Base-by-base conservation (phyloP, 2,888 invertebrate species). In the Rhamphomyia laevipes region DNA sequence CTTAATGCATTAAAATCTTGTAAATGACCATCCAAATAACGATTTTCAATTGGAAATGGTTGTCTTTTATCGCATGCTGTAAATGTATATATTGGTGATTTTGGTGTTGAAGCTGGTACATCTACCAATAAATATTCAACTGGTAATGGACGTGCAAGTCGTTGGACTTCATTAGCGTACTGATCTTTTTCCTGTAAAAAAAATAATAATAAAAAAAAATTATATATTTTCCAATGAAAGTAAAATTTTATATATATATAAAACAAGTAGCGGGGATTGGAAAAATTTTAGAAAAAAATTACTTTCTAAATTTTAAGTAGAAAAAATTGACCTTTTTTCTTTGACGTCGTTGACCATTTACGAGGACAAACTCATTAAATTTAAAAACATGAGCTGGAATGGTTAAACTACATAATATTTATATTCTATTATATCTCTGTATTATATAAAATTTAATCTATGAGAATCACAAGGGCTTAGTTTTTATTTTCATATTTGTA, bases 81-180 rank as follows among this genome's bases (percentile, higher is more conserved):
- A 55, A 93, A 93, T 44, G 88, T 88, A 66, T 77, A 86, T 55
- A 80, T 75, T 43, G 87, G 88, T 54, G 82, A 82, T 46, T 86
- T 77, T 5, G 88, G 88, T 52, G 92, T 91, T 47, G 95, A 93
- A 57, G 90, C 91, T 57, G 97, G 95, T 63, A 99, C 88, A 76
- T 99, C 96, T 58, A 97, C 85, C 63, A 99, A 77, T 63, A 97
- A 77, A 76, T 97, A 99, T 67, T 96, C 97, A 46, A 99, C 95
- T 10, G 99, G 99, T 62, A 99, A 76, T 49, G 96, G 96, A 64
- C 93, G 82, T 27, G 90, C 96, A 62, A 92, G 73, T 64, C 90
- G 85, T 53, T 86, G 85, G 57, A 97, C 94, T 74, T 97, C 95
- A 73, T 97, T 99, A 48, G 95, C 95, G 73, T 97, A 99, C 56